Percentiles rank a stretch among this genome's conserved stretches.
Conservation (phyloP, 2,113 vertebrate genomes). For the Meriones unguiculatus region DNA sequence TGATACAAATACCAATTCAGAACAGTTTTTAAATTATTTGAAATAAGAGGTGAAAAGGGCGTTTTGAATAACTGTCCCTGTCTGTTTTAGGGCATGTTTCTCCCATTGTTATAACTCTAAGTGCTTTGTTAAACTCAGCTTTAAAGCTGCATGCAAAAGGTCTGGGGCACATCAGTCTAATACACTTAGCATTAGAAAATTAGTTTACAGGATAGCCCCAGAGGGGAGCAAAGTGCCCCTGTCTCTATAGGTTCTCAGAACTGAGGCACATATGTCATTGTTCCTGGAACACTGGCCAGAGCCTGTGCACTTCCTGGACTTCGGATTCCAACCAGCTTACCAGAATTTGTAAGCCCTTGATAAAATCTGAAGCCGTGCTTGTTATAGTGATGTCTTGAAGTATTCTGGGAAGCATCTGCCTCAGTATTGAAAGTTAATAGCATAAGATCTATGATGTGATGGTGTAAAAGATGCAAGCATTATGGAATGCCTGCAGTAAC, state of each 20-base stretch:
- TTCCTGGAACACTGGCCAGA: slow-evolving; percentile 80
- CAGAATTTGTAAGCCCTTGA: slow-evolving; percentile 66
- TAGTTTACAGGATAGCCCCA: slow-evolving; percentile 63
- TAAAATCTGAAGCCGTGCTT: slow-evolving; percentile 38
- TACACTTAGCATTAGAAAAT: slow-evolving; percentile 69
- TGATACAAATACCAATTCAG: slow-evolving; percentile 17
- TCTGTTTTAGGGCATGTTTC: slow-evolving; percentile 10
- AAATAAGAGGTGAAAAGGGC: slow-evolving; percentile 36
- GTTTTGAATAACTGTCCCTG: slow-evolving; percentile 14
- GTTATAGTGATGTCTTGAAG: slow-evolving; percentile 53
- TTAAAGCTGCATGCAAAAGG: slow-evolving; percentile 52
- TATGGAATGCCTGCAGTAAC: background rate
- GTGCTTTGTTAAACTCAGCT: slow-evolving; percentile 41
- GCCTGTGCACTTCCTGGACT: slow-evolving; percentile 63
- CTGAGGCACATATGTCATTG: slow-evolving; percentile 19
- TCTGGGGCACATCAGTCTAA: slow-evolving; percentile 30
- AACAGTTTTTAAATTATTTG: background rate
- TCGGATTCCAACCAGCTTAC: slow-evolving; percentile 58
- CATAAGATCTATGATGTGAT: background rate
- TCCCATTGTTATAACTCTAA: slow-evolving; percentile 26
- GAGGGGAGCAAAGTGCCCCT: slow-evolving; percentile 45
- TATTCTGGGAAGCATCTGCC: slow-evolving; percentile 70
- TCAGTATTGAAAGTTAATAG: slow-evolving; percentile 39
- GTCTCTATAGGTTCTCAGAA: slow-evolving; percentile 76
- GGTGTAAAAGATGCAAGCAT: background rate